Percentiles rank a stretch among this genome's conserved stretches.
phyloP scores from a whole-genome alignment of 2,797 vertebrate species.

The Xenops minutus region DNA sequence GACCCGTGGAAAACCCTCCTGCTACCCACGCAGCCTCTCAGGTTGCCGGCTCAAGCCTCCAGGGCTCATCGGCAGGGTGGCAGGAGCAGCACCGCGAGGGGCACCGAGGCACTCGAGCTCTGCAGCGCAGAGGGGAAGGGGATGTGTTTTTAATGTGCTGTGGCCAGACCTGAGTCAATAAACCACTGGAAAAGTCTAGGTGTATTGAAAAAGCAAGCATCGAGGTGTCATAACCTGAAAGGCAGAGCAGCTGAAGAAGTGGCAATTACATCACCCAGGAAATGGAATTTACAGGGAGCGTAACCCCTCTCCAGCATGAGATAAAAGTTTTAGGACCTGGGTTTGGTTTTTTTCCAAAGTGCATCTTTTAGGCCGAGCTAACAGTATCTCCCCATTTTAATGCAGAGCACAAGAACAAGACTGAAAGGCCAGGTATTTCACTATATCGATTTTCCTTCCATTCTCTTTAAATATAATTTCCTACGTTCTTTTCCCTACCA shows the following conservation, averaged over 20 bases:
- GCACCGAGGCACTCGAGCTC: background rate
- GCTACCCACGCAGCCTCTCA: background rate
- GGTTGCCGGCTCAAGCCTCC: background rate
- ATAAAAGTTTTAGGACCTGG: background rate
- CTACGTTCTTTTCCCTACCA: background rate
- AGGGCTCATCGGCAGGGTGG: background rate
- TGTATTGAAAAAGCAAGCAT: background rate
- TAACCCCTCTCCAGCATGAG: accelerated
- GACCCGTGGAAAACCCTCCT: background rate
- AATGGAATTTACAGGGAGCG: background rate
- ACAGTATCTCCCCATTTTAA: background rate
- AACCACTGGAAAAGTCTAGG: accelerated
- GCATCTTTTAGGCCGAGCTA: background rate
- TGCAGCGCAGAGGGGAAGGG: accelerated
- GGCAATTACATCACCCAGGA: background rate
- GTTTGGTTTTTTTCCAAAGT: background rate
- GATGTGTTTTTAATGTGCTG: accelerated
- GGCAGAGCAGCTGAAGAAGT: background rate
- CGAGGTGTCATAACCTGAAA: background rate
- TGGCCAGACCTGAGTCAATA: accelerated
- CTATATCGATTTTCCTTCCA: background rate
- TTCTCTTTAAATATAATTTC: background rate
- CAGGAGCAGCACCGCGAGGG: background rate
- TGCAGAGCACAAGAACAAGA: background rate
- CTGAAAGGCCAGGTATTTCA: background rate